Evolutionary conservation across 2,888 invertebrate genomes (phyloP).

Genomic region (Agriopis aurantiaria): DNA sequence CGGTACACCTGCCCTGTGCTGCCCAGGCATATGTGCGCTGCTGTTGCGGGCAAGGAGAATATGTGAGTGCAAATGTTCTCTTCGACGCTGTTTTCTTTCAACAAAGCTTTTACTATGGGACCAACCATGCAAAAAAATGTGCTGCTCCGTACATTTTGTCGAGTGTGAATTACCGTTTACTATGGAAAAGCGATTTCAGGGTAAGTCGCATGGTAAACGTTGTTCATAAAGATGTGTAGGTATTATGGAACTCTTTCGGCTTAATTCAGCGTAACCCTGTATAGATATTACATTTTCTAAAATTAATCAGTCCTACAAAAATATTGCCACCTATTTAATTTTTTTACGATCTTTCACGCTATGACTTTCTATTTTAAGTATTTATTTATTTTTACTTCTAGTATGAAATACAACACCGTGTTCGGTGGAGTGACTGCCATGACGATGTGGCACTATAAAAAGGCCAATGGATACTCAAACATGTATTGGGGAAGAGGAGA

Average conservation of each 20-base stretch:
- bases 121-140: too few species aligned
- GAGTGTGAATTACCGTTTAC: too few species aligned
- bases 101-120: background rate
- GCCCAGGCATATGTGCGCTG: conserved; percentile 95
- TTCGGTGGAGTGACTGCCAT: conserved; percentile 97
- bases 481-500: conserved; percentile 98
- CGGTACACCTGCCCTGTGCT: conserved; percentile 94
- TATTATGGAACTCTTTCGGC: too few species aligned
- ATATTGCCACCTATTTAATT: too few species aligned
- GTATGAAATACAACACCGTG: conserved; percentile 57
- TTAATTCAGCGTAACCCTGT: too few species aligned
- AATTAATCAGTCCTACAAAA: background rate
- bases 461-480: conserved; percentile 95
- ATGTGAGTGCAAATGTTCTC: conserved; percentile 37
- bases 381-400: background rate
- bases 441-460: conserved; percentile 91
- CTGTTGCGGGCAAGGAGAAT: conserved; percentile 50
- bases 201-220: too few species aligned
- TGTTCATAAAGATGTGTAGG: too few species aligned
- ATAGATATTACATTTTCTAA: background rate
- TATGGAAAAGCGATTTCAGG: too few species aligned
- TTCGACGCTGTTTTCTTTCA: background rate
- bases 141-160: too few species aligned
- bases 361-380: too few species aligned
- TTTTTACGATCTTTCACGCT: too few species aligned